phyloP scores from a whole-genome alignment of 2,113 vertebrate genomes.

The Naja naja region DNA sequence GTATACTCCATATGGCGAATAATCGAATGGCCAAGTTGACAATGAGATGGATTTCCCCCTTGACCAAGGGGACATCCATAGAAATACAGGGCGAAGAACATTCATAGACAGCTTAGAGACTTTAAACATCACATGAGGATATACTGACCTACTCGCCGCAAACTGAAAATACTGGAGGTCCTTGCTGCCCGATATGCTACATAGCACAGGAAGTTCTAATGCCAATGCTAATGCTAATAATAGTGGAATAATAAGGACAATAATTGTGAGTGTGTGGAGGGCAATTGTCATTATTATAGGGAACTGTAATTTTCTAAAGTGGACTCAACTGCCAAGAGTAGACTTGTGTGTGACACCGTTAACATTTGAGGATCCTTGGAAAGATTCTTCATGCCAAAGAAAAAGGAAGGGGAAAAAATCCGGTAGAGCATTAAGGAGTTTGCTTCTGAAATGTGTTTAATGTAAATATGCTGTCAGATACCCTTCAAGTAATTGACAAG shows the following conservation, averaged over 20 bases:
- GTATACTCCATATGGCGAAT: neutral
- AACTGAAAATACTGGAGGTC: neutral
- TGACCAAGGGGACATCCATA: neutral
- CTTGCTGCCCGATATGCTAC: neutral
- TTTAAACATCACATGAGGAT: neutral
- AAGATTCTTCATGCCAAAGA: slow-evolving; percentile 70
- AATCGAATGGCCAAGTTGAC: neutral
- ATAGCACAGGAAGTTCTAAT: neutral
- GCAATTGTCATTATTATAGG: slow-evolving; percentile 11
- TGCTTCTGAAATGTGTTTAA: slow-evolving; percentile 80
- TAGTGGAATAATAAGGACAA: neutral
- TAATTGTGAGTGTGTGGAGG: neutral
- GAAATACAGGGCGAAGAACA: neutral
- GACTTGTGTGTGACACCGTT: slow-evolving; percentile 24
- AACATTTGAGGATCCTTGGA: slow-evolving; percentile 56
- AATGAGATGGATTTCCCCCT: neutral
- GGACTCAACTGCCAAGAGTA: slow-evolving; percentile 36
- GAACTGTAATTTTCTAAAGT: slow-evolving; percentile 34
- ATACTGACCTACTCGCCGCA: neutral
- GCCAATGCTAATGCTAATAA: neutral
- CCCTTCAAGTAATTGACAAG: slow-evolving; percentile 91
- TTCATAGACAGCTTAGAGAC: neutral
- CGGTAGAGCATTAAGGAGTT: slow-evolving; percentile 75
- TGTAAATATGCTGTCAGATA: slow-evolving; percentile 92
- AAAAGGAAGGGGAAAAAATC: slow-evolving; percentile 57